A percentile compares a stretch with the other conserved stretches of the same genome.
phyloP scores from a whole-genome alignment of 37 sponge, comb jelly and placozoan species.

The Ianthella basta region DNA sequence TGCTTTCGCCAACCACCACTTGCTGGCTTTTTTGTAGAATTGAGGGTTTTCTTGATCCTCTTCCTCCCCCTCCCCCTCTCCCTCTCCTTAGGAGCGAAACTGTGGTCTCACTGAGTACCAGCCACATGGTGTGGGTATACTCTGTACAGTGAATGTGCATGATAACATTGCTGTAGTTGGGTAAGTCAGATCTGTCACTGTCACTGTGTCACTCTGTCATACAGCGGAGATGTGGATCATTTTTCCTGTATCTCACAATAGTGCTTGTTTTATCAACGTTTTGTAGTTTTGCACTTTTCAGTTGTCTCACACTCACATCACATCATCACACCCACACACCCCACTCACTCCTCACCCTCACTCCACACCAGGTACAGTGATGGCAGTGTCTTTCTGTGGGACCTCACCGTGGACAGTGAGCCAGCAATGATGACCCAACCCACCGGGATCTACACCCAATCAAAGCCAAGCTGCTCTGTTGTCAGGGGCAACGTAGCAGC shows the following conservation, averaged over 20 bases:
- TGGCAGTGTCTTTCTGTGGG: slow-evolving; percentile 69
- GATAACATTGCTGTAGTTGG: slow-evolving; percentile 35
- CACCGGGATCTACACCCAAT: not conserved
- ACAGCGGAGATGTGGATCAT: not conserved
- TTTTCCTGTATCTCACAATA: too few species aligned
- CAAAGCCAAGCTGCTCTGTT: slow-evolving; percentile 39
- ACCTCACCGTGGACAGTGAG: slow-evolving; percentile 42
- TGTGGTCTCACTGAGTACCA: slow-evolving; percentile 64
- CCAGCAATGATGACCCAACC: slow-evolving; percentile 33
- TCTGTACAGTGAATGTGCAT: slow-evolving; percentile 31
- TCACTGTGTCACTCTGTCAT: not conserved
- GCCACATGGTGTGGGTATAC: slow-evolving; percentile 46
- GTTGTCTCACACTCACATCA: too few species aligned
- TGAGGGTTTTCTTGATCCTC: too few species aligned
- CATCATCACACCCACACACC: not conserved
- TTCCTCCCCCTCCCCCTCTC: not conserved
- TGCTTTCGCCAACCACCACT: too few species aligned
- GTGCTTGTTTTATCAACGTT: too few species aligned
- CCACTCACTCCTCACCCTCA: not conserved
- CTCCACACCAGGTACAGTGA: slow-evolving; percentile 55
- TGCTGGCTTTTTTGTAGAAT: too few species aligned
- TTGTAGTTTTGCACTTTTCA: too few species aligned
- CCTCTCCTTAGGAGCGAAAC: slow-evolving; percentile 33
- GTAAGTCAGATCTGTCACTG: slow-evolving; percentile 26
- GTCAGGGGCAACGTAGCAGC: slow-evolving; percentile 8